Evolutionary conservation across 2,113 vertebrate genomes (phyloP).

Genomic region (Mastomys natalensis): DNA sequence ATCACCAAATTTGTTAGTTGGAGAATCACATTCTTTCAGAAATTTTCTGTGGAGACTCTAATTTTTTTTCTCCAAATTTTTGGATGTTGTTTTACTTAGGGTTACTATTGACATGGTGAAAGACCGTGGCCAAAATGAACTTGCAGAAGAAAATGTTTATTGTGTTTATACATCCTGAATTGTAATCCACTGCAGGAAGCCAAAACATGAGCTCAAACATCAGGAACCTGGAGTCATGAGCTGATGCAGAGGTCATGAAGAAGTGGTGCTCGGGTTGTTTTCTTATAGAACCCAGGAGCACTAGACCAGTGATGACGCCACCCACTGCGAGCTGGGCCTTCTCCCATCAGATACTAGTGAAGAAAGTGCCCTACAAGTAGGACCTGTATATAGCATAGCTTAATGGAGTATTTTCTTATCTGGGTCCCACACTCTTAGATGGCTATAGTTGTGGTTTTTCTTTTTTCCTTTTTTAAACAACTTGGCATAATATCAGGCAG

Average conservation of each 20-base stretch:
- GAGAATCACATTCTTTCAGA: background rate
- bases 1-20: background rate
- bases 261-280: background rate
- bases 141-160: background rate
- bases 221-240: background rate
- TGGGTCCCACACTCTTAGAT: background rate
- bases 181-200: background rate
- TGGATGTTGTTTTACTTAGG: background rate
- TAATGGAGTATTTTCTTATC: background rate
- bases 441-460: background rate
- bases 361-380: background rate
- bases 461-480: too few relatives aligned
- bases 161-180: too few relatives aligned
- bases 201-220: background rate
- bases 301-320: background rate
- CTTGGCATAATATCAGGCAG: background rate
- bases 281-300: background rate
- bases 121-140: background rate
- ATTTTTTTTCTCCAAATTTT: background rate
- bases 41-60: background rate
- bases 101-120: background rate
- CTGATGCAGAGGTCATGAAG: background rate
- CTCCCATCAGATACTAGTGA: background rate
- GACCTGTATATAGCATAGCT: background rate
- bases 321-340: background rate